A percentile compares a stretch with the other conserved stretches of the same genome.
Conservation (phyloP, 2,888 invertebrate genomes). For the Hyles lineata region DNA sequence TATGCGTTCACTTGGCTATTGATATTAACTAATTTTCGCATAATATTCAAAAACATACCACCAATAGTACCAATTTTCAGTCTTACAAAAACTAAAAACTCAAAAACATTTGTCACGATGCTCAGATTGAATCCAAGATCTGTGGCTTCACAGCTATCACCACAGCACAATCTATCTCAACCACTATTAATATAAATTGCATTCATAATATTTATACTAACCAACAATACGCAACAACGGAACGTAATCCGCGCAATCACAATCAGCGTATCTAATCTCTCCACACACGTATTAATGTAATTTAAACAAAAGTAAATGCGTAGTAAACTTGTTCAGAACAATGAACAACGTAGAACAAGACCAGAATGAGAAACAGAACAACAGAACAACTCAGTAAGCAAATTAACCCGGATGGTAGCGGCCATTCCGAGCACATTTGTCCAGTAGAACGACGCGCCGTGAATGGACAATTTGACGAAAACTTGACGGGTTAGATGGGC, state of each 20-base stretch:
- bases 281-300: conserved; percentile 24
- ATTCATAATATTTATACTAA: too few species aligned
- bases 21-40: too few species aligned
- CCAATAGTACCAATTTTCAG: too few species aligned
- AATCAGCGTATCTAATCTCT: conserved; percentile 20
- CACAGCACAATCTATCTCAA: too few species aligned
- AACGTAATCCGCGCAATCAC: conserved; percentile 10
- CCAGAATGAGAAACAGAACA: conserved; percentile 26
- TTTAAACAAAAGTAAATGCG: conserved; percentile 30
- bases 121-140: too few species aligned
- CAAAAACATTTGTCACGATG: background rate
- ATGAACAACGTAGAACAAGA: conserved; percentile 25
- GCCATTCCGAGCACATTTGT: conserved; percentile 58
- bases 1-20: too few species aligned
- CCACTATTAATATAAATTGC: too few species aligned
- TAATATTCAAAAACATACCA: background rate
- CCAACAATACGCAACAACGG: background rate
- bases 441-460: conserved; percentile 60
- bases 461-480: conserved; percentile 50
- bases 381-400: conserved; percentile 38
- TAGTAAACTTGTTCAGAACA: conserved; percentile 19
- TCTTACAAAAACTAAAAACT: background rate
- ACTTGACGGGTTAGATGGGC: conserved; percentile 16
- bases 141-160: too few species aligned
- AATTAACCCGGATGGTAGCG: conserved; percentile 38